Evolutionary conservation across 2,113 vertebrate genomes (phyloP).

Genomic region (Calidris pugnax): DNA sequence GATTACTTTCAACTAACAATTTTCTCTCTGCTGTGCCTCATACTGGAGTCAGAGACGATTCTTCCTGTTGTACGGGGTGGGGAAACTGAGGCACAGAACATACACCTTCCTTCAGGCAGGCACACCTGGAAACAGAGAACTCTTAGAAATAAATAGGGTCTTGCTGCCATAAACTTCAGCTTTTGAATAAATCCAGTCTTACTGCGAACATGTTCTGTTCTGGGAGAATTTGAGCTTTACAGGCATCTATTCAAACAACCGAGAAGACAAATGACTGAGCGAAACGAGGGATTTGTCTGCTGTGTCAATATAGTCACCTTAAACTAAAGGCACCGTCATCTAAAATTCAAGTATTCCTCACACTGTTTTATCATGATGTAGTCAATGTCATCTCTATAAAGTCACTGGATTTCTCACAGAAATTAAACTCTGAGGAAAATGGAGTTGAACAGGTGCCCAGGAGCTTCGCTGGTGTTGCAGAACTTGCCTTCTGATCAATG

Average conservation of each 20-base stretch:
- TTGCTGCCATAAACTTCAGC: background rate
- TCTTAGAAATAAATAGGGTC: background rate
- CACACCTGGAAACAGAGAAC: background rate
- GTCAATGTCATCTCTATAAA: background rate
- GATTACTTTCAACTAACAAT: background rate
- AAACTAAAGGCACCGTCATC: background rate
- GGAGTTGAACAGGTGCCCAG: background rate
- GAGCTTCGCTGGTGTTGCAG: background rate
- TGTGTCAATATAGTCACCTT: background rate
- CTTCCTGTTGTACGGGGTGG: background rate
- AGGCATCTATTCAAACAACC: background rate
- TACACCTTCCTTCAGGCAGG: background rate
- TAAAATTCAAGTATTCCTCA: background rate
- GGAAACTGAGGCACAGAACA: background rate
- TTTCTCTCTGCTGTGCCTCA: background rate
- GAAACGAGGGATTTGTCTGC: background rate
- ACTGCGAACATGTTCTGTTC: background rate
- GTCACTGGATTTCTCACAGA: background rate
- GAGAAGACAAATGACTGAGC: background rate
- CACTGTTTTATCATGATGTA: background rate
- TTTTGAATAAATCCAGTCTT: background rate
- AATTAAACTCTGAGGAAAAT: constrained; percentile 4
- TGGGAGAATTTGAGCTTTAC: background rate
- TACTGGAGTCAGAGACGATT: background rate
- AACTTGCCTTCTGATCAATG: background rate